Evolutionary conservation across 2,888 invertebrate genomes (phyloP), one percentile per base, ranked within the genome.

Genomic region (Scaptomyza parva): DNA sequence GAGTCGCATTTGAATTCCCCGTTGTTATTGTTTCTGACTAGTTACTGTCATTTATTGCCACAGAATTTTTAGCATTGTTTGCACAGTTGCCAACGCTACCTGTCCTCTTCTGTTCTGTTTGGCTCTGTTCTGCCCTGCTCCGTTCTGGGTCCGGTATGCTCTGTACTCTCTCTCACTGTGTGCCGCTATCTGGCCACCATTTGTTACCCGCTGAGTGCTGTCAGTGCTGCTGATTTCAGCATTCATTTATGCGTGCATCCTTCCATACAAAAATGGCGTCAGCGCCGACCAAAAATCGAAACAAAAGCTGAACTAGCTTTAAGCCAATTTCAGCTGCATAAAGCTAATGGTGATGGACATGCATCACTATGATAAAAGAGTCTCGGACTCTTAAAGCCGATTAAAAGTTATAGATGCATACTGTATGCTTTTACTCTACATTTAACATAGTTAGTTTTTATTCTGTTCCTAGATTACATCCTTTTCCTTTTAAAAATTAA

Each of bases 1-100:
- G 17, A 47, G 47, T 28, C 41, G 37, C 47, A 52, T 17, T 48
- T 37, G 54, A 37, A 50, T 41, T 17, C 37, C 17, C 40, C 44
- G 59, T 53, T 54, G 63, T 58, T 70, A 72, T 82, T 83, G 75
- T 72, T 68, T 52, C 48, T 39, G 33, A 64, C 66, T 76, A 60
- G 86, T 70, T 82, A 72, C 70, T 85, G 77, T 70, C 83, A 87
- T 82, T 77, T 75, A 70, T 82, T 61, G 78, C 55, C 47, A 50
- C 58, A 57, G 59, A 24, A 65, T 72, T 82, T 72, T 41, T 69
- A 67, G 55, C 67, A 68, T 47, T 41, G 26, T 26, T 47, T 47
- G 30, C n/a, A 37, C 37, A 33, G 33, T 63, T 44, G 9, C 22
- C 18, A 28, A 28, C 41, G 14, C 20, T 30, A 48, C 11, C 51